Conservation (phyloP, 2,797 vertebrate genomes). For the Fratercula arctica region DNA sequence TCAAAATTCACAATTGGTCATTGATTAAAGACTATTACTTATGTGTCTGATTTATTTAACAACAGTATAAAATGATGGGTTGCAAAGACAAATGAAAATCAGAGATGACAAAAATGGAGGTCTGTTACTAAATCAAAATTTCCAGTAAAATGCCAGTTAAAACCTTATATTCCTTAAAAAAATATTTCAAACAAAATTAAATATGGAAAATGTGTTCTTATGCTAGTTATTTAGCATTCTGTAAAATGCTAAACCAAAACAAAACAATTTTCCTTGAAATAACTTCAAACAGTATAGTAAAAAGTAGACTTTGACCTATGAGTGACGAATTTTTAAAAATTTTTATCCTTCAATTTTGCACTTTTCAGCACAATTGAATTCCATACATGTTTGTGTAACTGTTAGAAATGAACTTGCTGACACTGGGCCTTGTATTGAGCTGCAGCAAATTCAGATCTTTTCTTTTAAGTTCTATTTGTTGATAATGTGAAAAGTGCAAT, state of each 20-base stretch:
- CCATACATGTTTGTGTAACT: neutral
- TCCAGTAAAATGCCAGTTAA: neutral
- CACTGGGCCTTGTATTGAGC: neutral
- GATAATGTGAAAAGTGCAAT: neutral
- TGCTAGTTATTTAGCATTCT: neutral
- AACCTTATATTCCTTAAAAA: neutral
- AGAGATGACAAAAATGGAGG: neutral
- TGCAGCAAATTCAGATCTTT: neutral
- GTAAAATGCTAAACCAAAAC: accelerated
- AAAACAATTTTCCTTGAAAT: neutral
- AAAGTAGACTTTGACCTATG: neutral
- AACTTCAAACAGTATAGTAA: neutral
- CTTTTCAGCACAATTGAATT: neutral
- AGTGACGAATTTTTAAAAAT: neutral
- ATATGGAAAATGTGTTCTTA: neutral
- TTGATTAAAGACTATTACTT: neutral
- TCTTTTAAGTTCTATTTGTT: neutral
- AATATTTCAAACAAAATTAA: neutral
- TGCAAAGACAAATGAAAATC: neutral
- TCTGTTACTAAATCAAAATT: neutral
- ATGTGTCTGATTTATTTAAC: neutral
- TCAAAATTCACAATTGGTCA: neutral
- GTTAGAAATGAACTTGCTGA: neutral
- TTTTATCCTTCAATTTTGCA: neutral
- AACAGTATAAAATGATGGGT: neutral